Percentiles rank a stretch among this genome's conserved stretches.
Evolutionary conservation across 2,797 vertebrate species (phyloP).

Genomic region (Myioborus melanocephalus): DNA sequence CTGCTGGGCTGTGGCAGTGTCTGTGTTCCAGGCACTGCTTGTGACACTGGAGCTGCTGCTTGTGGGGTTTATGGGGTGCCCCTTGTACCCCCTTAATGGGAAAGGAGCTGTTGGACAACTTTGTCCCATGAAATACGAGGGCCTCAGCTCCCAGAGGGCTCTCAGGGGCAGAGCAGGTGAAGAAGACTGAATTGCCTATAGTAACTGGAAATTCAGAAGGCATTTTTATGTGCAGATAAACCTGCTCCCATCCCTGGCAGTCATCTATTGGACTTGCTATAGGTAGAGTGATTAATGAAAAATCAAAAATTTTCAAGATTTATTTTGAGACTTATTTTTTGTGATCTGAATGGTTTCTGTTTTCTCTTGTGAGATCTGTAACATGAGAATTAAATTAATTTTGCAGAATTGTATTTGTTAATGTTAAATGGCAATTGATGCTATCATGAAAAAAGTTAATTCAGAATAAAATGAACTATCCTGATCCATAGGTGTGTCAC

Average conservation of each 20-base stretch:
- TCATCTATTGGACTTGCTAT: not conserved
- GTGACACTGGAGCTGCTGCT: fast-evolving
- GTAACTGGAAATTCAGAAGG: not conserved
- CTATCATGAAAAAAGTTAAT: not conserved
- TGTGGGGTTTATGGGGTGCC: not conserved
- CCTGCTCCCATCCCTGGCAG: not conserved
- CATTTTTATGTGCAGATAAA: not conserved
- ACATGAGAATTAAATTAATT: not conserved
- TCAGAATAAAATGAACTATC: not conserved
- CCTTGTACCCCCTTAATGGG: not conserved
- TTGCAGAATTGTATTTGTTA: not conserved
- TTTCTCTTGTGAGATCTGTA: not conserved
- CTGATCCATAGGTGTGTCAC: not conserved
- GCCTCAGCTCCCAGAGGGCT: not conserved
- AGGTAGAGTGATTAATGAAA: not conserved
- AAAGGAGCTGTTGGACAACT: not conserved
- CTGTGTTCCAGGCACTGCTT: not conserved
- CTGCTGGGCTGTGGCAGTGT: not conserved
- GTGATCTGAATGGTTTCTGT: not conserved
- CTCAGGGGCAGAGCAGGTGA: not conserved
- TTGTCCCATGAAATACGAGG: not conserved
- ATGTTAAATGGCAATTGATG: not conserved
- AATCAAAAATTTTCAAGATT: not conserved
- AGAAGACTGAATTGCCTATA: not conserved
- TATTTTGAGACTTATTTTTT: not conserved